Evolutionary conservation across 1,140 invertebrate species (phyloP), one percentile per base, ranked within the genome.

Genomic region (Drosophila subobscura): DNA sequence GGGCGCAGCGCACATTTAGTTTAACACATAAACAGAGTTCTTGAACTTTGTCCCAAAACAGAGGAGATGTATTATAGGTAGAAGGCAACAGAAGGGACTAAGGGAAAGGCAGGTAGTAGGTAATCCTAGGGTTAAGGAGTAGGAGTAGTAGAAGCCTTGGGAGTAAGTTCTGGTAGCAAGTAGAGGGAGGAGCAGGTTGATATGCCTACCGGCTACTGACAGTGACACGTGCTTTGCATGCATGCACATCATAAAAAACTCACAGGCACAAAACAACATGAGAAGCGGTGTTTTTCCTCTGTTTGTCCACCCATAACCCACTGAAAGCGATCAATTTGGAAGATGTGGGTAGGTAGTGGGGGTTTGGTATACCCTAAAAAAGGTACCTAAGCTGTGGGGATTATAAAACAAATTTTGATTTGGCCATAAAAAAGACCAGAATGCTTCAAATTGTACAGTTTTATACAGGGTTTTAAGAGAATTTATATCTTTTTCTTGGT

Each of bases 221-320:
- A 86, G 84, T 83, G 83, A 88, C 83, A 88, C 72, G 75, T 83
- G 75, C 83, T 85, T 90, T 84, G 88, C 89, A 90, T 90, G 88
- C 89, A 90, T 84, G 64, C 88, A 90, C 77, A 89, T 90, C 86
- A 90, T 90, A 83, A 90, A 89, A 84, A 78, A 20, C 16, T 20
- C 53, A 64, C 75, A 16, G 72, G 52, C 56, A 76, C 53, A 65
- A 77, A 74, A 58, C 65, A 72, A 86, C 79, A 84, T 71, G 56
- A 67, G 79, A 77, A 67, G 27, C 63, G 33, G 33, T 37, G 33
- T 37, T 25, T 29, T 51, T 12, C 22, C 23, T n/a, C 22, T 22
- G 22, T 47, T 63, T 23, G 63, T 37, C 29, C 8, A n/a, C 4
- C n/a, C 8, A 5, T 37, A 6, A 16, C 20, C 55, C 42, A 37